Evolutionary conservation across 2,888 invertebrate genomes (phyloP), one percentile per base, ranked within the genome.

Genomic region (Drosophila bunnanda): DNA sequence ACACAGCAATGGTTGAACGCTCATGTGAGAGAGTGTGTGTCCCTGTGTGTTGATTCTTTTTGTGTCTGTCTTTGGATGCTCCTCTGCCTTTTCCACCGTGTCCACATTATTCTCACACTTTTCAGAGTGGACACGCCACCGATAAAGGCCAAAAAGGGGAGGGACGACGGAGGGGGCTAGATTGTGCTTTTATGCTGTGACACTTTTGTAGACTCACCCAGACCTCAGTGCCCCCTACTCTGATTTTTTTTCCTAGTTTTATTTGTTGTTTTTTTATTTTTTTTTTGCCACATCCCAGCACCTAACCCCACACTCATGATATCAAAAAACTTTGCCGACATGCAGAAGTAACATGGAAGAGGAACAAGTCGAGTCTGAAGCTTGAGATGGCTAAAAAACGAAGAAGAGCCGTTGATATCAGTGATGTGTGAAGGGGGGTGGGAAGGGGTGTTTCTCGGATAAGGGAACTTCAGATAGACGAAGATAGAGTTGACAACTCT

Each of bases 271-370:
- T 1, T 28, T 28, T 25, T 4, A 2, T 25, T 7, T 36, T 7
- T 22, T 61, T 64, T 64, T 64, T 41, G 48, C 48, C 48, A 50
- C 30, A 48, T 17, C 30, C 48, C 28, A 50, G 65, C 56, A 59
- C 43, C 50, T 48, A 66, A 55, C 64, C 71, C 64, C 71, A 82
- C 58, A 68, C 73, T 85, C 71, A 55, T 74, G 84, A 83, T 89
- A 84, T 87, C 81, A 86, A 86, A 88, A 79, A 84, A 77, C 71
- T 80, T 84, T 84, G 82, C 84, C 84, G 89, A 89, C 84, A 86
- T 60, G 65, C 56, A 54, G 61, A 65, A 69, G 50, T 50, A 32
- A n/a, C n/a, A n/a, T n/a, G n/a, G 54, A 62, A 67, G 55, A 62
- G 46, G 55, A 67, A 43, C 58, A 71, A 55, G 48, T 25, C 34